These are phyloP conservation scores for Tor tambroides DNA, from an alignment of 2,113 vertebrate genomes.

Conservation along the genomic window DNA sequence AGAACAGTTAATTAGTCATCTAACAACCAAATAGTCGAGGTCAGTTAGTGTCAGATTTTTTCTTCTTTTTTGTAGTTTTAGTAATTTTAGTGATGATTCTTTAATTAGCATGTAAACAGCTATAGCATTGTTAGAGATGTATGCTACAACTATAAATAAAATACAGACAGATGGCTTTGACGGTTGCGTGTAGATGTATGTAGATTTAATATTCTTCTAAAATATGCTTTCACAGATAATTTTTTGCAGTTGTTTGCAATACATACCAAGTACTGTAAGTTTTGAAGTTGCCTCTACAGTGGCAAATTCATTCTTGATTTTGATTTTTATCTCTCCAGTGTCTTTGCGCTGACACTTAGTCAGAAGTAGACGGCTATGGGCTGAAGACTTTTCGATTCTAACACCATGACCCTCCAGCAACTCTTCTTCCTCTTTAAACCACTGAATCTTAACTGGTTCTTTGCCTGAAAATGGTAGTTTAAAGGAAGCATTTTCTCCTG, in stretches of 20 bases:
- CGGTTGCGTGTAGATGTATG: background rate
- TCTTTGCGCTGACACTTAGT: conserved; percentile 80
- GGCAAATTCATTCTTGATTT: conserved; percentile 83
- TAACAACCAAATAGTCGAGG: background rate
- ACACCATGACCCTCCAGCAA: conserved; percentile 70
- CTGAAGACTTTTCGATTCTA: conserved; percentile 73
- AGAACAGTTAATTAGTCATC: background rate
- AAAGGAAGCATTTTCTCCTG: conserved; percentile 78
- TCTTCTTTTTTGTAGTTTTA: background rate
- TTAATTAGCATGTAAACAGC: background rate
- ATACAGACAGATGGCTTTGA: background rate
- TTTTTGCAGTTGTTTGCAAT: background rate
- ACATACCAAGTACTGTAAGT: conserved; percentile 83
- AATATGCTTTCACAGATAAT: background rate
- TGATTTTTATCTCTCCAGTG: conserved; percentile 82
- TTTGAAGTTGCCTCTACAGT: conserved; percentile 75
- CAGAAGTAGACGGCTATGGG: conserved; percentile 76
- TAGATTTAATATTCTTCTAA: background rate
- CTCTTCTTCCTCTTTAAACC: conserved; percentile 82
- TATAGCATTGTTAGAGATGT: background rate
- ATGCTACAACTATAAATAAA: background rate
- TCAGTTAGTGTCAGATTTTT: background rate
- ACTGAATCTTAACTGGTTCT: conserved; percentile 76
- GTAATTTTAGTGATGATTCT: background rate
- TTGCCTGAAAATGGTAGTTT: conserved; percentile 82